Conservation (phyloP, 2,888 invertebrate species). For the Drosophila stalkeri region DNA sequence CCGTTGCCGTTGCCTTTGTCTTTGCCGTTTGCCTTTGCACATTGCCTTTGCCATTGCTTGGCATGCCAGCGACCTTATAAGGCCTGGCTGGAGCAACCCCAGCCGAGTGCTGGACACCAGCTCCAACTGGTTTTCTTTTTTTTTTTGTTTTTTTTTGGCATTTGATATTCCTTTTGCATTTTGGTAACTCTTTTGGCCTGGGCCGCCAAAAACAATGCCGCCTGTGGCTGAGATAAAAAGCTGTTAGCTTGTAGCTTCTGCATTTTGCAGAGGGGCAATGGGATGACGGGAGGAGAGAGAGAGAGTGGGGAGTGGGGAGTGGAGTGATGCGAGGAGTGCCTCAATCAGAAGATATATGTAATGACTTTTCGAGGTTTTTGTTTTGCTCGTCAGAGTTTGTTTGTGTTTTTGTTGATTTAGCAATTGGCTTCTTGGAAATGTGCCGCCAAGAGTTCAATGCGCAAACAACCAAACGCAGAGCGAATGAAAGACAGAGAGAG, state of each 20-base stretch:
- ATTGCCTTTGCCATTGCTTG: conserved; percentile 31
- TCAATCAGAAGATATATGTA: conserved; percentile 72
- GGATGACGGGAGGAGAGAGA: background rate
- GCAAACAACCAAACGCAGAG: conserved; percentile 41
- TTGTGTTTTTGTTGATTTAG: conserved; percentile 72
- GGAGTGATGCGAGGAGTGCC: conserved; percentile 20
- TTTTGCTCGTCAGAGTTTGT: conserved; percentile 67
- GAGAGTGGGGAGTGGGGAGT: background rate
- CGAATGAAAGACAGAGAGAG: background rate
- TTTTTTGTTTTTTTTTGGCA: conserved; percentile 6
- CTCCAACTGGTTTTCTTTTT: conserved; percentile 54
- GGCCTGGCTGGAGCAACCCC: conserved; percentile 50
- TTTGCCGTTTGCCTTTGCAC: conserved; percentile 21
- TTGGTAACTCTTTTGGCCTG: conserved; percentile 53
- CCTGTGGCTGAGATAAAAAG: conserved; percentile 80
- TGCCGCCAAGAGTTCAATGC: conserved; percentile 64
- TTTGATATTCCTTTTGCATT: conserved; percentile 30
- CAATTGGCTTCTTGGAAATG: conserved; percentile 75
- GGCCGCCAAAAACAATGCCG: conserved; percentile 73
- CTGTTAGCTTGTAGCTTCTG: conserved; percentile 83
- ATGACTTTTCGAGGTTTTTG: conserved; percentile 76
- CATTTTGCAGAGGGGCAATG: conserved; percentile 66
- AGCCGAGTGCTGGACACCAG: conserved; percentile 37
- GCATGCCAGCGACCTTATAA: conserved; percentile 76
- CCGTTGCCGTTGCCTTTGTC: conserved; percentile 7